Percentiles rank a stretch among this genome's conserved stretches.
These are phyloP conservation scores for Autographa gamma DNA, from an alignment of 2,888 invertebrate genomes.

Conservation along the genomic window DNA sequence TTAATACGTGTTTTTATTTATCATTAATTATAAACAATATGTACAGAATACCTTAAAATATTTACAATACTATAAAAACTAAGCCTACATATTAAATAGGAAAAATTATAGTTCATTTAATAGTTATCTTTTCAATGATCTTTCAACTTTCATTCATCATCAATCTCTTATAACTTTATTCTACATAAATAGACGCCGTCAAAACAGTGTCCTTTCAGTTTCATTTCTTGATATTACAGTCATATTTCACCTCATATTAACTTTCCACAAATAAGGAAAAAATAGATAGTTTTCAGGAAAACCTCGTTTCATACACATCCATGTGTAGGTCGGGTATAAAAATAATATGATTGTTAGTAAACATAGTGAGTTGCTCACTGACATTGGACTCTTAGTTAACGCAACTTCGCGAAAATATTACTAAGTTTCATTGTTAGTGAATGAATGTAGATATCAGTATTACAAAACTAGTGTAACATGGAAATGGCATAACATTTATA, in stretches of 20 bases:
- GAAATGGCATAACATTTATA: background rate
- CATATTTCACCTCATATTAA: background rate
- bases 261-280: background rate
- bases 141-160: too few relatives aligned
- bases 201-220: too few relatives aligned
- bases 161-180: too few relatives aligned
- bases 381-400: slow-evolving; percentile 23
- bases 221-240: too few relatives aligned
- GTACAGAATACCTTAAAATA: too few relatives aligned
- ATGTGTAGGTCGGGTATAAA: slow-evolving; percentile 34
- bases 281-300: background rate
- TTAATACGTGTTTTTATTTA: too few relatives aligned
- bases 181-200: too few relatives aligned
- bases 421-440: slow-evolving; percentile 9
- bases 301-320: background rate
- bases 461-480: background rate
- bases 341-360: slow-evolving; percentile 45
- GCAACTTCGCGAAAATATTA: background rate
- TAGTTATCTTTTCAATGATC: too few relatives aligned
- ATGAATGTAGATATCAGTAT: background rate
- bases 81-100: too few relatives aligned
- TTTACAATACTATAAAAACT: too few relatives aligned
- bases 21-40: too few relatives aligned
- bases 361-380: slow-evolving; percentile 26
- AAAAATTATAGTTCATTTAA: too few relatives aligned